These are phyloP conservation scores for Chaetophractus vellerosus DNA, from an alignment of 2,797 vertebrate species.

Conservation along the genomic window DNA sequence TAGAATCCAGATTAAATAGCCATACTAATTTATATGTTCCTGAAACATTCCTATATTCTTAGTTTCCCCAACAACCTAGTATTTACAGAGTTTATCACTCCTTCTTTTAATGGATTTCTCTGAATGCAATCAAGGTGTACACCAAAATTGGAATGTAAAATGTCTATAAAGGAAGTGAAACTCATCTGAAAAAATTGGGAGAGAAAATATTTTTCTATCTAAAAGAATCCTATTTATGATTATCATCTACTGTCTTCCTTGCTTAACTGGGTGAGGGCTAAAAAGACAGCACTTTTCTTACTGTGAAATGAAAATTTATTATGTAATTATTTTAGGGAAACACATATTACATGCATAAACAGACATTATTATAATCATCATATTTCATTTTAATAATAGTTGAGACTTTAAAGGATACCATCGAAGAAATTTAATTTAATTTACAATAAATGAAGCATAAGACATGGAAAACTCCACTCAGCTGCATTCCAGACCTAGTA, in stretches of 20 bases:
- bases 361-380: slow-evolving; percentile 43
- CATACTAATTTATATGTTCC: neutral
- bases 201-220: neutral
- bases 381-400: slow-evolving; percentile 71
- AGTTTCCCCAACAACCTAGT: neutral
- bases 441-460: slow-evolving; percentile 66
- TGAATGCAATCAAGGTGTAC: neutral
- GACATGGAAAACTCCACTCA: slow-evolving; percentile 43
- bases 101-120: neutral
- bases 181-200: neutral
- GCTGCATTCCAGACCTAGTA: slow-evolving; percentile 29
- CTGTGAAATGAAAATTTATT: slow-evolving; percentile 66
- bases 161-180: neutral
- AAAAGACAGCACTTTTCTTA: slow-evolving; percentile 31
- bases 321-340: slow-evolving; percentile 74
- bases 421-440: slow-evolving; percentile 68
- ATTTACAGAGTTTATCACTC: neutral
- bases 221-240: neutral
- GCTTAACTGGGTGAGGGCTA: slow-evolving; percentile 4
- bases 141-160: neutral
- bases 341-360: slow-evolving; percentile 70
- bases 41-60: neutral
- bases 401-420: slow-evolving; percentile 59
- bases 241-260: neutral
- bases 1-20: neutral